Conservation (phyloP, 2,797 vertebrate species). For the Taeniopygia guttata region DNA sequence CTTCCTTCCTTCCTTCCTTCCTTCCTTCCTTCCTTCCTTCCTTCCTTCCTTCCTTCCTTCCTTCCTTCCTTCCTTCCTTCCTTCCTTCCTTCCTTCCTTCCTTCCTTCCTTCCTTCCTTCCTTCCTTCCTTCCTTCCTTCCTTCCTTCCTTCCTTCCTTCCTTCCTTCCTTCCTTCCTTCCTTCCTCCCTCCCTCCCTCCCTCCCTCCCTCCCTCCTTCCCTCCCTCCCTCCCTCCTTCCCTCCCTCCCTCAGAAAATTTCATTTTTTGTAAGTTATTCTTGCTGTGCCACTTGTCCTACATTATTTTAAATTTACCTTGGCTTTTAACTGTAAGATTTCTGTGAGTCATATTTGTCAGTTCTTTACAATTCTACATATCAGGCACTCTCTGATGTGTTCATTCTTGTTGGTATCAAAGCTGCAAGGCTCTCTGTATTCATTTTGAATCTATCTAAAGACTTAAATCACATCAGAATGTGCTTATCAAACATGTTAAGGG, state of each 20-base stretch:
- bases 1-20: too few relatives aligned
- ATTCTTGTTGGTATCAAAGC: conserved; percentile 34
- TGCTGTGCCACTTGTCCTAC: background rate
- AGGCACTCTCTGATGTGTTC: conserved; percentile 11
- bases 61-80: fast-evolving
- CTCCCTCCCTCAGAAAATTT: background rate
- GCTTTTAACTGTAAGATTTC: conserved; percentile 16
- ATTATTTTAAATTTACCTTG: background rate
- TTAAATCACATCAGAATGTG: conserved; percentile 19
- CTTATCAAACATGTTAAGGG: conserved; percentile 38
- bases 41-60: background rate
- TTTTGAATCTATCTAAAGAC: background rate
- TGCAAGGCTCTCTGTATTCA: conserved; percentile 5
- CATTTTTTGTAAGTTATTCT: background rate
- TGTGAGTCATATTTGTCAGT: background rate
- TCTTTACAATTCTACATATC: conserved; percentile 5
- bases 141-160: fast-evolving
- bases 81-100: background rate
- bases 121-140: background rate
- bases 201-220: too few relatives aligned
- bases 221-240: too few relatives aligned
- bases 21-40: too few relatives aligned
- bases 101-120: fast-evolving
- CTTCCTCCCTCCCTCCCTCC: too few relatives aligned
- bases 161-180: background rate